Percentiles rank a stretch among this genome's conserved stretches.
Evolutionary conservation across 2,888 invertebrate genomes (phyloP).

Genomic region (Ophion obscuratus): DNA sequence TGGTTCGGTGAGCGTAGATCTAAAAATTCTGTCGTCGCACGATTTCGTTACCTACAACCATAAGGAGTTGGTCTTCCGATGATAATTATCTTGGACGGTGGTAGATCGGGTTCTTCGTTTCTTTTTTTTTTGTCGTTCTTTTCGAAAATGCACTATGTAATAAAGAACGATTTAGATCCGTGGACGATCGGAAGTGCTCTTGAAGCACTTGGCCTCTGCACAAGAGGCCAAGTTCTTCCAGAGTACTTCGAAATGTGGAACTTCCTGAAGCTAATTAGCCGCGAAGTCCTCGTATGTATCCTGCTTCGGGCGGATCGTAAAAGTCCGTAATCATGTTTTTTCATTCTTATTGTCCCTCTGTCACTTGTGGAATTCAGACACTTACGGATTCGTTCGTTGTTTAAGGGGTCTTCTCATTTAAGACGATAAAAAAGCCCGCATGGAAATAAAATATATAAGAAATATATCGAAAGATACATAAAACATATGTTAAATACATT

Average conservation of each 20-base stretch:
- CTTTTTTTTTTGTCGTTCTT: background rate
- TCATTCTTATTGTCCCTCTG: no score
- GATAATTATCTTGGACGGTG: slow-evolving; percentile 1
- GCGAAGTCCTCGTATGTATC: background rate
- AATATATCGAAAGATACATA: no score
- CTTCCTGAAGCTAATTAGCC: background rate
- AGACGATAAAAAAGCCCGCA: no score
- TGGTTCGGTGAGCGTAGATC: slow-evolving; percentile 24
- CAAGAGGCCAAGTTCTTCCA: slow-evolving; percentile 7
- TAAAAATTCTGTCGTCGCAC: slow-evolving; percentile 1
- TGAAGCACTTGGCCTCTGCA: background rate
- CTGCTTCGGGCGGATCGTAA: background rate
- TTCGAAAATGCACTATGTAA: background rate
- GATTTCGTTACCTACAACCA: background rate
- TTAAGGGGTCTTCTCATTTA: no score
- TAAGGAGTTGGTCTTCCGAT: background rate
- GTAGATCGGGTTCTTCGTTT: no score
- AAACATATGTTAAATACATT: no score
- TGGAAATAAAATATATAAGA: no score
- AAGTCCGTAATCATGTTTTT: no score
- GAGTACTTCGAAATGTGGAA: background rate
- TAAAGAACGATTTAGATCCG: background rate
- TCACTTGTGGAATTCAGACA: no score
- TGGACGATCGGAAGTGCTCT: background rate
- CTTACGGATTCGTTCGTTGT: no score